Base-by-base conservation (phyloP, 1,140 invertebrate genomes). In the Trypoxylus dichotomus region DNA sequence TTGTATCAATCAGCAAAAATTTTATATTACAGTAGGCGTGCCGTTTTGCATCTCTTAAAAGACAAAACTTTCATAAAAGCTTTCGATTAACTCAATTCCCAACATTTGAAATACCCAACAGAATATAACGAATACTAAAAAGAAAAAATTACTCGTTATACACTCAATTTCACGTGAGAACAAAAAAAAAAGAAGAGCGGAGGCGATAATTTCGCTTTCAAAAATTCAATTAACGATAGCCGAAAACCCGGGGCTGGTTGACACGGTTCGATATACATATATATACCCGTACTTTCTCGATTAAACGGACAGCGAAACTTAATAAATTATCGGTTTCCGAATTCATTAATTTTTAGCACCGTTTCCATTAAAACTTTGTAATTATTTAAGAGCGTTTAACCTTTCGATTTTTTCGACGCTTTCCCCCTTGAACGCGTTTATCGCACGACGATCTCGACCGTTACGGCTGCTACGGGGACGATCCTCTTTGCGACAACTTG, bases 361-460 rank as follows among this genome's bases (percentile, higher is more conserved):
- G 72, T n/a, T 74, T 74, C 72, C 72, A 74, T 74, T 74, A 74
- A 74, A 74, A 74, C 15, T 74, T 74, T 5, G 72, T 74, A 74
- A 74, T 74, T 74, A 74, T 74, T 74, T 74, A 43, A 74, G 32
- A 37, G 32, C 72, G 32, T 74, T 74, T 41, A 74, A 37, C 41
- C 41, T 74, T n/a, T 74, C 13, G 72, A 74, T 74, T 43, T 74
- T 43, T 74, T 74, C 32, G 15, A 13, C n/a, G 11, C 13, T 10
- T n/a, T 8, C 24, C 63, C 47, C 2, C 6, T 6, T n/a, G 2
- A 19, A 54, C 47, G 15, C 60, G 32, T 37, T 68, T 68, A 68
- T 68, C 60, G 60, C 27, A 27, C 60, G 13, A 24, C 60, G 19
- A 68, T 68, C 60, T 37, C 10, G 10, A 37, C n/a, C 19, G 47